A percentile compares a stretch with the other conserved stretches of the same genome.
Evolutionary conservation across 2,113 vertebrate species (phyloP).

Genomic region (Poecile atricapillus): DNA sequence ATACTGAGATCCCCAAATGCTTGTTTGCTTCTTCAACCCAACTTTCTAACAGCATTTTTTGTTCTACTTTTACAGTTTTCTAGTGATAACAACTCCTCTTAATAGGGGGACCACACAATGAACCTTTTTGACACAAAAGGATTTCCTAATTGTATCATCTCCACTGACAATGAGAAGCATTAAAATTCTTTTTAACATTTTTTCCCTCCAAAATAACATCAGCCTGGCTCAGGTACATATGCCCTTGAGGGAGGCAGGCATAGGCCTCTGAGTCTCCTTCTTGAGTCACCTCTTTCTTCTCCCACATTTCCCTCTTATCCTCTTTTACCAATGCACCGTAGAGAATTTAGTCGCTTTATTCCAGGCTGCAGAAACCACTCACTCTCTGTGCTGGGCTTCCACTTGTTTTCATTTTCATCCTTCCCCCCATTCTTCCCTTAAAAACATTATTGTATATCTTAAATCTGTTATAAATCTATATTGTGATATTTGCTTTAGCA

Average conservation of each 20-base stretch:
- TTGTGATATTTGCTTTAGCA: no score
- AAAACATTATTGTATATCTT: background rate
- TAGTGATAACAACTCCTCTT: background rate
- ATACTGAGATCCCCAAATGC: background rate
- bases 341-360: background rate
- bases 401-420: background rate
- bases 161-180: background rate
- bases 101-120: background rate
- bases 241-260: fast-evolving
- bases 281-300: background rate
- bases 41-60: background rate
- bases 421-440: background rate
- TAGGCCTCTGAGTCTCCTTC: background rate
- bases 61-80: background rate
- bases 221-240: background rate
- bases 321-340: background rate
- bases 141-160: background rate
- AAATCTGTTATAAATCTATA: no score
- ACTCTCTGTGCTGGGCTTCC: background rate
- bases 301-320: background rate
- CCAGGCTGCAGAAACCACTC: background rate
- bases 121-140: background rate
- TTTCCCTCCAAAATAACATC: background rate
- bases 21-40: background rate
- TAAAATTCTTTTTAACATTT: background rate